phyloP scores from a whole-genome alignment of 2,113 vertebrate genomes.

The Damaliscus lunatus region DNA sequence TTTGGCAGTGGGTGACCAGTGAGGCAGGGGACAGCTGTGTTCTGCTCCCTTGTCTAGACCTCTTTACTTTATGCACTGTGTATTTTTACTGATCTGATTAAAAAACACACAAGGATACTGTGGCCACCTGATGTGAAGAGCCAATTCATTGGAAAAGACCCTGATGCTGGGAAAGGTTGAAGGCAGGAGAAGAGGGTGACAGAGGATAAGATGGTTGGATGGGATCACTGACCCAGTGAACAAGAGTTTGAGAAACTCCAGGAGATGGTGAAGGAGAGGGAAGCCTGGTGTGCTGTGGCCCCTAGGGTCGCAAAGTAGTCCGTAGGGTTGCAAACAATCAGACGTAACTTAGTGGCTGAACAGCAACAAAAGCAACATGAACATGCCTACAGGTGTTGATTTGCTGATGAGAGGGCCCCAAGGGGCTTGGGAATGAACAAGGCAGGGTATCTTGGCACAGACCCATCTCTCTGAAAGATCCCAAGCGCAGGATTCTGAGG shows the following conservation, averaged over 20 bases:
- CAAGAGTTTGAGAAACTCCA: neutral
- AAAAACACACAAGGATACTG: neutral
- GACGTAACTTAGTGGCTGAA: neutral
- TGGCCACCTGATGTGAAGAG: neutral
- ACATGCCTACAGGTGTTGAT: neutral
- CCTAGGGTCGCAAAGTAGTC: neutral
- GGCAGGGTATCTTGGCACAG: neutral
- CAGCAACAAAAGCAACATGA: neutral
- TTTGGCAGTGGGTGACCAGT: rapidly evolving
- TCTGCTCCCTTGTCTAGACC: neutral
- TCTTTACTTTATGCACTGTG: neutral
- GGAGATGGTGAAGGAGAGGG: neutral
- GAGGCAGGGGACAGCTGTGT: rapidly evolving
- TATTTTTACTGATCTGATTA: neutral
- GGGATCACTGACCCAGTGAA: neutral
- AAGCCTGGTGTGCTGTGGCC: neutral
- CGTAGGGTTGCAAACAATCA: rapidly evolving
- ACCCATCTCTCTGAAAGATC: neutral
- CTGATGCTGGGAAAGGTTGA: neutral
- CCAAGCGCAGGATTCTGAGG: too few species aligned
- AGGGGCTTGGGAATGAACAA: neutral
- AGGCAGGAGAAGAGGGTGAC: neutral
- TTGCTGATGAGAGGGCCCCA: neutral
- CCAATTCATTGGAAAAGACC: neutral
- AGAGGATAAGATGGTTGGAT: neutral